Evolutionary conservation across 2,113 vertebrate genomes (phyloP).

Genomic region (Ariopsis seemanni): DNA sequence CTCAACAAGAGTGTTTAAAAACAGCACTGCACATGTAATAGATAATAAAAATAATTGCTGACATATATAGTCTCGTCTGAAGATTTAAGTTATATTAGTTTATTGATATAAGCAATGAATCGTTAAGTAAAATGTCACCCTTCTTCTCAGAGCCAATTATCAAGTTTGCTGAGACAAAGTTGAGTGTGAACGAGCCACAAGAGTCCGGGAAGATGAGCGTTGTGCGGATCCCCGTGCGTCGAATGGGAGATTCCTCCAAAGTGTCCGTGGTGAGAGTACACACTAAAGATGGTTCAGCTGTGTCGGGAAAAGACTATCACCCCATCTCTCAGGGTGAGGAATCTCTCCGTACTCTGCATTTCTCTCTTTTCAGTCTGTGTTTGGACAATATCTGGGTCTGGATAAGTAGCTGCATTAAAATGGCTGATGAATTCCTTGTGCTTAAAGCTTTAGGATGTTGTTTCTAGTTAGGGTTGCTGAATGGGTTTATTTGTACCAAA

Average conservation of each 20-base stretch:
- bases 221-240: slow-evolving; percentile 84
- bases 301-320: slow-evolving; percentile 91
- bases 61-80: neutral
- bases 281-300: slow-evolving; percentile 92
- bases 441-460: neutral
- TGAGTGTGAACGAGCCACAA: slow-evolving; percentile 84
- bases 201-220: slow-evolving; percentile 72
- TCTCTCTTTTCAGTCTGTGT: neutral
- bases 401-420: neutral
- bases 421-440: neutral
- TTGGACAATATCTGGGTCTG: neutral
- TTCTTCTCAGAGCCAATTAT: slow-evolving; percentile 71
- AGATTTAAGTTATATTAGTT: neutral
- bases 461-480: neutral
- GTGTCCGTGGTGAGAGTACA: slow-evolving; percentile 90
- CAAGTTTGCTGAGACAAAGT: slow-evolving; percentile 69
- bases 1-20: neutral
- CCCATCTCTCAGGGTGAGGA: slow-evolving; percentile 87
- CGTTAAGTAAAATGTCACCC: neutral
- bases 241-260: slow-evolving; percentile 87
- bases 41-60: neutral
- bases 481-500: neutral
- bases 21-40: neutral
- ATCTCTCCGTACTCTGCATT: neutral
- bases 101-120: neutral